phyloP scores from a whole-genome alignment of 2,888 invertebrate species.

The Panzeria rudis region DNA sequence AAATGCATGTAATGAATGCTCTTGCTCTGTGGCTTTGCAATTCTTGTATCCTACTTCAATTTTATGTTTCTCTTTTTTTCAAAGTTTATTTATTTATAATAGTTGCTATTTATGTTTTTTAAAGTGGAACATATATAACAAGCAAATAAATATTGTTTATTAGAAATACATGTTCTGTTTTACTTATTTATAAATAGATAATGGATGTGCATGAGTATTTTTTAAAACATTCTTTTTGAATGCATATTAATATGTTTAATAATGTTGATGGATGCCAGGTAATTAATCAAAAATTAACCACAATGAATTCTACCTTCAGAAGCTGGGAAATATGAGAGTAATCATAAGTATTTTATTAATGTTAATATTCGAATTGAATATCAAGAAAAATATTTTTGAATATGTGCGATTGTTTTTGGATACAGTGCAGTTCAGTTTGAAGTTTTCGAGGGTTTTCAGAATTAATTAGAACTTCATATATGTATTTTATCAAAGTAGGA shows the following conservation, averaged over 20 bases:
- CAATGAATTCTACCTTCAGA: background rate
- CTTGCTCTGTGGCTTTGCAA: conserved; percentile 43
- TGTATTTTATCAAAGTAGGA: too few relatives aligned
- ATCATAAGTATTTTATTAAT: background rate
- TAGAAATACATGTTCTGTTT: conserved; percentile 9
- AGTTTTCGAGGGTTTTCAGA: too few relatives aligned
- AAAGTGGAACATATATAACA: conserved; percentile 38
- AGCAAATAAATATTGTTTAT: conserved; percentile 17
- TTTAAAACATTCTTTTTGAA: background rate
- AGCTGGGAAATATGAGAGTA: background rate
- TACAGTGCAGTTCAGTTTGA: too few relatives aligned
- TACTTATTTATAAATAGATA: conserved; percentile 3
- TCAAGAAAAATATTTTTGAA: too few relatives aligned
- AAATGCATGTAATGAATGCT: conserved; percentile 17
- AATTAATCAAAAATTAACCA: conserved; percentile 43
- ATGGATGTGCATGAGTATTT: conserved; percentile 16
- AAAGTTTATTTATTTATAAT: background rate
- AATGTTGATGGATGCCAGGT: background rate
- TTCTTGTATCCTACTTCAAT: conserved; percentile 29
- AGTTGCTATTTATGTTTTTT: conserved; percentile 1
- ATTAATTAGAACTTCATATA: too few relatives aligned
- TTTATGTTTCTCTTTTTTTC: conserved; percentile 5
- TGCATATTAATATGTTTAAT: background rate
- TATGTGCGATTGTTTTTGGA: too few relatives aligned
- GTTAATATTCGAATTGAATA: too few relatives aligned